Evolutionary conservation across 2,113 vertebrate species (phyloP).

Genomic region (Pachypanchax playfairii): DNA sequence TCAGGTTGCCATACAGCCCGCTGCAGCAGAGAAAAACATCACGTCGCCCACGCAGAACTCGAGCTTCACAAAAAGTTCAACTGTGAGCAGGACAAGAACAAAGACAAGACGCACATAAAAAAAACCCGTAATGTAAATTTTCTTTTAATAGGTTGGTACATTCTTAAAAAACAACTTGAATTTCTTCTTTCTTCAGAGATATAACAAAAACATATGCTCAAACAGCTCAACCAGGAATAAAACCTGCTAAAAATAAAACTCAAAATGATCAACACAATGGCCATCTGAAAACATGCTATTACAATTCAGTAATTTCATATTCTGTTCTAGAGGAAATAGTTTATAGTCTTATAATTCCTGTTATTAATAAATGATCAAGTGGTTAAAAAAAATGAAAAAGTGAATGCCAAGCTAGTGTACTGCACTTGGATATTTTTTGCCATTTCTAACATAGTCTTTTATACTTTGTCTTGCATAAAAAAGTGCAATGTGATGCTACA

Average conservation of each 20-base stretch:
- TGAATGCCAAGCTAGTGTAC: too few species aligned
- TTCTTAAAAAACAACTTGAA: conserved; percentile 44
- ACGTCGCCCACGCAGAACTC: conserved; percentile 9
- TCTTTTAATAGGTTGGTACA: conserved; percentile 63
- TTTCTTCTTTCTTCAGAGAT: conserved; percentile 38
- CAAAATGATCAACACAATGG: conserved; percentile 44
- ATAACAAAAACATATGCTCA: conserved; percentile 43
- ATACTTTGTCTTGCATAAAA: conserved; percentile 15
- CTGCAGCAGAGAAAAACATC: background rate
- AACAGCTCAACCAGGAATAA: conserved; percentile 42
- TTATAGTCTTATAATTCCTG: too few species aligned
- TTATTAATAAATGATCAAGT: too few species aligned
- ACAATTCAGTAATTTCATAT: too few species aligned
- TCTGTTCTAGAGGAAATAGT: too few species aligned
- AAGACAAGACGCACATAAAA: background rate
- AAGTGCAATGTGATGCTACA: conserved; percentile 18
- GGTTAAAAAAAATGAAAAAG: too few species aligned
- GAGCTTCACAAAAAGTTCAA: background rate
- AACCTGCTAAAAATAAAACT: too few species aligned
- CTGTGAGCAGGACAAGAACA: background rate
- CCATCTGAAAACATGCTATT: too few species aligned
- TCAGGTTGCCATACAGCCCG: background rate
- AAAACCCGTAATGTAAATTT: conserved; percentile 57
- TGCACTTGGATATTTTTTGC: conserved; percentile 21
- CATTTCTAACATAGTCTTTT: conserved; percentile 14